These are phyloP conservation scores for Hybognathus amarus DNA, from an alignment of 2,797 vertebrate species.

Conservation along the genomic window DNA sequence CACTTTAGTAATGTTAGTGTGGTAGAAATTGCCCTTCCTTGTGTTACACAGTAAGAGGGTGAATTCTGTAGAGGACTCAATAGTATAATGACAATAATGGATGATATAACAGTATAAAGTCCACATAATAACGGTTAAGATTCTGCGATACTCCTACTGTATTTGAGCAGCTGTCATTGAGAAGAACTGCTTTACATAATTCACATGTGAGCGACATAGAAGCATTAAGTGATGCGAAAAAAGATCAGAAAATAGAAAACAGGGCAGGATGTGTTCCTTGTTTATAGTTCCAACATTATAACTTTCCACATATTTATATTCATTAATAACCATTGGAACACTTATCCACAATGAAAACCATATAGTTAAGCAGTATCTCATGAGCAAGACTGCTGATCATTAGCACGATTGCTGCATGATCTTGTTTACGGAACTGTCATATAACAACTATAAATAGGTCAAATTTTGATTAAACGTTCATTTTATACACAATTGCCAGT, in stretches of 20 bases:
- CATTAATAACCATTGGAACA: background rate
- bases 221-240: background rate
- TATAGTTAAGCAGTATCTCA: background rate
- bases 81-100: slow-evolving; percentile 24
- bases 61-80: background rate
- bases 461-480: background rate
- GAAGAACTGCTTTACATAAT: background rate
- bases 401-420: background rate
- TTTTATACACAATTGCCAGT: background rate
- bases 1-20: slow-evolving; percentile 26
- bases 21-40: background rate
- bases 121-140: background rate
- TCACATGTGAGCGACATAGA: background rate
- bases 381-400: background rate
- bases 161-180: background rate
- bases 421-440: background rate
- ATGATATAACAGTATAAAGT: background rate
- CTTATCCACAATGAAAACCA: background rate
- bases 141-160: background rate
- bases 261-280: background rate
- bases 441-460: background rate
- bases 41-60: background rate
- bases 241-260: background rate
- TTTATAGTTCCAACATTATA: background rate
- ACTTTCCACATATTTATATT: background rate